Evolutionary conservation across 2,113 vertebrate species (phyloP), one percentile per base, ranked within the genome.

Genomic region (Formicarius rufipectus): DNA sequence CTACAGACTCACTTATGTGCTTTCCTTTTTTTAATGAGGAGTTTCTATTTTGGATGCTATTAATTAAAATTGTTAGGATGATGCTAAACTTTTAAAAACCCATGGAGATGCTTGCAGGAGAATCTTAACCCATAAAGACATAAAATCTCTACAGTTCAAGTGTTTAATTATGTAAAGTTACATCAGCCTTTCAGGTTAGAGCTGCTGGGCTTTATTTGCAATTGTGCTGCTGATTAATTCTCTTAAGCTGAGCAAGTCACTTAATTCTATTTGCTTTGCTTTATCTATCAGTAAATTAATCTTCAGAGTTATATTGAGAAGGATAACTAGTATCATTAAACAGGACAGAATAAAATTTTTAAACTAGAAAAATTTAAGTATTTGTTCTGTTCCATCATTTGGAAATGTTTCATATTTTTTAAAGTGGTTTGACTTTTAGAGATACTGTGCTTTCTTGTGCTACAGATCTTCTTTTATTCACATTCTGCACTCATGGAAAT

Each of bases 171-270:
- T 23, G 35, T 69, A 28, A 69, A 85, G 63, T 49, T 87, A 55
- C 31, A 80, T 42, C 44, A 91, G n/a, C 28, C 62, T 68, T 94
- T 82, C 24, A 47, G 74, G 74, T 95, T 89, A 87, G 47, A 76
- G n/a, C 91, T 87, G 20, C 50, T 80, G 89, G 67, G 33, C 35
- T 96, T 87, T 78, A 35, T 90, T 96, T 89, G 82, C 50, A 74
- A 53, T 79, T 91, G 13, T 50, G 44, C 74, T 76, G 37, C 58
- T 78, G 47, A 84, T 39, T 89, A 78, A 79, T 75, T 71, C 40
- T 62, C 27, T 60, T 84, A 31, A 81, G 35, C 14, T 53, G 31
- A 92, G 21, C 22, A 92, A 81, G 63, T 63, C 15, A 37, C 17
- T 56, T 94, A 91, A 66, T 93, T 94, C 23, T 80, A 14, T 79